phyloP scores from a whole-genome alignment of 2,797 vertebrate genomes.

The Danio tinwini region DNA sequence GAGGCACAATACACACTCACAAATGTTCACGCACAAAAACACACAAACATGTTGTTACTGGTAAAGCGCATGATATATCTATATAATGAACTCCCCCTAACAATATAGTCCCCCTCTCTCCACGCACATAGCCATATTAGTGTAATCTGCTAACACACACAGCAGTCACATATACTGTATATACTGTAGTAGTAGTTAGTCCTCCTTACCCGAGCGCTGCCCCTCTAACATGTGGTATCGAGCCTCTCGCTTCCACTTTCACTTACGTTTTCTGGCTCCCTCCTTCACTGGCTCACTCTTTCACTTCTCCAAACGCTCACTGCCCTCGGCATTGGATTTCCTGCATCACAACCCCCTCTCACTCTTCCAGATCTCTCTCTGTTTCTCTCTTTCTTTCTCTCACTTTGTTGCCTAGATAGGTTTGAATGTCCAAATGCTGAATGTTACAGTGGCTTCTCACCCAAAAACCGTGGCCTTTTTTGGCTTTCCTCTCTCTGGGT shows the following conservation, averaged over 20 bases:
- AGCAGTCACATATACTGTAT: slow-evolving; percentile 32
- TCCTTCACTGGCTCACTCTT: slow-evolving; percentile 59
- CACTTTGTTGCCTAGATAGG: slow-evolving; percentile 47
- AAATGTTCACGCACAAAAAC: slow-evolving; percentile 71
- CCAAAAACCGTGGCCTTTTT: slow-evolving; percentile 45
- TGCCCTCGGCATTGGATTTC: slow-evolving; percentile 58
- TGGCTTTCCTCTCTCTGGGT: slow-evolving; percentile 35
- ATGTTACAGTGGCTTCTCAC: slow-evolving; percentile 54
- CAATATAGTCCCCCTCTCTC: slow-evolving; percentile 68
- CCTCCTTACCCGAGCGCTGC: slow-evolving; percentile 53
- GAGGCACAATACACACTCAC: slow-evolving; percentile 82
- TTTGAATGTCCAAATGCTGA: slow-evolving; percentile 51
- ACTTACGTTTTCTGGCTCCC: slow-evolving; percentile 62
- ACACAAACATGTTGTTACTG: slow-evolving; percentile 88
- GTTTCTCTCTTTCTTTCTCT: slow-evolving; percentile 39
- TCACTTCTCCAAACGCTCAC: slow-evolving; percentile 62
- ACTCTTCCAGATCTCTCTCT: slow-evolving; percentile 44
- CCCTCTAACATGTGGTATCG: slow-evolving; percentile 65
- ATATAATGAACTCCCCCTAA: slow-evolving; percentile 80
- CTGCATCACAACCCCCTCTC: slow-evolving; percentile 51
- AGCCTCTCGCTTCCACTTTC: slow-evolving; percentile 64
- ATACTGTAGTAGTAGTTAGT: slow-evolving; percentile 6
- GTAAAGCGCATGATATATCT: slow-evolving; percentile 96
- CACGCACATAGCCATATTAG: slow-evolving; percentile 71
- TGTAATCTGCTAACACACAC: slow-evolving; percentile 64